Base-by-base conservation (phyloP, 2,113 vertebrate species). In the Nannobrachium achirus region DNA sequence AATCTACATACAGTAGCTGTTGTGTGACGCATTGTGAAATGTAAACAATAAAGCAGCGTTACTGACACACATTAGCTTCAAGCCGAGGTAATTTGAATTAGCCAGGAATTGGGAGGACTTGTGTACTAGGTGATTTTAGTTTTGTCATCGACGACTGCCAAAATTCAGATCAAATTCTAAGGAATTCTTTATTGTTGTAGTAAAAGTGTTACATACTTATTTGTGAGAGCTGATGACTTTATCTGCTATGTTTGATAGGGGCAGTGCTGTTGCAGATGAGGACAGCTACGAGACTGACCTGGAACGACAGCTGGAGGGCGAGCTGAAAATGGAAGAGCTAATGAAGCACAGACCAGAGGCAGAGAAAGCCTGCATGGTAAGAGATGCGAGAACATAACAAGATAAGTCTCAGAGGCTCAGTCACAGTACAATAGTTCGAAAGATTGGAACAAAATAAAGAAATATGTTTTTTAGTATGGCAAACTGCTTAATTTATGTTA, bases 291-390 rank as follows among this genome's bases (percentile, higher is more conserved):
- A 97, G 80, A 95, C 93, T 2, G 95, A 95, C 69, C 93, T 97
- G 16, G 96, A 97, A 45, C 93, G 82, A 77, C 96, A 96, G 84
- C 93, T 98, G 82, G 95, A 98, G 80, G 93, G 93, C 0, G 95
- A 98, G 73, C 92, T 98, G 76, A 93, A 92, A 63, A 92, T 96
- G 90, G 97, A 96, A 51, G 96, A 98, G 48, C 94, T 96, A 57
- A 91, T 96, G 82, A 96, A 95, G 84, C 96, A 95, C 87, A 95
- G 94, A 80, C 92, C 94, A 62, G 83, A 90, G 71, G 93, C 94
- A 67, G 96, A 98, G 56, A 95, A 98, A 79, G 87, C 92, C 0
- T 95, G 95, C 81, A 94, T 96, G 96, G 97, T 99, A 89, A 81
- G 66, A 63, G 13, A 25, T 25, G 2, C 25, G 25, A 33, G 25